Percentiles rank a stretch among this genome's conserved stretches.
phyloP scores from a whole-genome alignment of 2,888 invertebrate genomes.

The Parascotia fuliginaria region DNA sequence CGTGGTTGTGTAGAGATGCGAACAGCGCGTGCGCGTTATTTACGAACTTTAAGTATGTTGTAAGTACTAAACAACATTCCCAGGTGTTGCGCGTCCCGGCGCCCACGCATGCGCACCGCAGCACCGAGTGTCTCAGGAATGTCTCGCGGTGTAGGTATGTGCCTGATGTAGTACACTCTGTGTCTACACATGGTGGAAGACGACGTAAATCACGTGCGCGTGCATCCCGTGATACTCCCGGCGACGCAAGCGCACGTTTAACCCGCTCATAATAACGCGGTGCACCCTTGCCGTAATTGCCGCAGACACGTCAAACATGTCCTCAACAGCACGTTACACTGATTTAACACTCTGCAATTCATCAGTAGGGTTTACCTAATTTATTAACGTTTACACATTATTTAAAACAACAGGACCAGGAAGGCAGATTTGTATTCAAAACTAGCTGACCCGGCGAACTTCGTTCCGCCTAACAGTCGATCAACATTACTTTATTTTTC shows the following conservation, averaged over 20 bases:
- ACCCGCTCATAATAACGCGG: constrained; percentile 17
- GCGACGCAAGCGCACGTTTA: neutral
- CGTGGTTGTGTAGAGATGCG: neutral
- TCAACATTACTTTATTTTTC: too few relatives aligned
- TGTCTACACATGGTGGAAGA: constrained; percentile 1
- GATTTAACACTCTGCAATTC: constrained; percentile 5
- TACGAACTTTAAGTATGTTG: constrained; percentile 11
- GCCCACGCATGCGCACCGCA: constrained; percentile 1
- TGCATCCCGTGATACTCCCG: neutral
- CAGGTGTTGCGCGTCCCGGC: constrained; percentile 7
- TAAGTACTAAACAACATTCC: constrained; percentile 11
- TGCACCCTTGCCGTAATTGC: constrained; percentile 11
- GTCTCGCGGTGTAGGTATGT: neutral
- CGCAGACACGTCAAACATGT: constrained; percentile 9
- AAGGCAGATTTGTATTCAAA: too few relatives aligned
- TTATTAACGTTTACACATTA: too few relatives aligned
- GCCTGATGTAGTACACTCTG: neutral
- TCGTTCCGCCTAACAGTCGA: too few relatives aligned
- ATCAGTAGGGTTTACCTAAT: neutral
- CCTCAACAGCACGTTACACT: constrained; percentile 3
- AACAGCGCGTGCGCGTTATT: constrained; percentile 2
- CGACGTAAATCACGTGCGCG: constrained; percentile 7
- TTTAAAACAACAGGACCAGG: too few relatives aligned
- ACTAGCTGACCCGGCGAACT: too few relatives aligned
- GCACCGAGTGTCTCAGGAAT: constrained; percentile 3